A percentile compares a stretch with the other conserved stretches of the same genome.
phyloP scores from a whole-genome alignment of 2,797 vertebrate species.

The Danionella dracula region DNA sequence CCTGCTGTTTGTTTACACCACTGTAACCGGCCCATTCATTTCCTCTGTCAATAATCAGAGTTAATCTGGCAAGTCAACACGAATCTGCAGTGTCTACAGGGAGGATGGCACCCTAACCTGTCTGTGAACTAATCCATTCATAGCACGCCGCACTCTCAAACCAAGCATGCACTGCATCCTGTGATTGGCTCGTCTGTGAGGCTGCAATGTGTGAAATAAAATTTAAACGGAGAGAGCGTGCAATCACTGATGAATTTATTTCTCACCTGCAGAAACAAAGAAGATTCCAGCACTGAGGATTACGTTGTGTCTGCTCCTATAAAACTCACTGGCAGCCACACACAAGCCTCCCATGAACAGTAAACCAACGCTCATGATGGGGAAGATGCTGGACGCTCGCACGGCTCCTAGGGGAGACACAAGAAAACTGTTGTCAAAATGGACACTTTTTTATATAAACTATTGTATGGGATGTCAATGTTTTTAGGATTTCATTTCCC shows the following conservation, averaged over 20 bases:
- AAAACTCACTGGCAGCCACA: constrained; percentile 96
- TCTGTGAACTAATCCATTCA: constrained; percentile 15
- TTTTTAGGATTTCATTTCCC: no score
- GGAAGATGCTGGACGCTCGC: constrained; percentile 95
- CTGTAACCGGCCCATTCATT: constrained; percentile 13
- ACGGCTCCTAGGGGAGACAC: constrained; percentile 77
- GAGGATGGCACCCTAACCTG: constrained; percentile 18
- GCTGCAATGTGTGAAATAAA: background rate
- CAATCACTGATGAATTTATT: background rate
- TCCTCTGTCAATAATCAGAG: constrained; percentile 37
- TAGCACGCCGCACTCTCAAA: background rate
- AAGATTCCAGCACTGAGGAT: constrained; percentile 97
- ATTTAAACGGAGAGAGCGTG: background rate
- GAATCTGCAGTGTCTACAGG: background rate
- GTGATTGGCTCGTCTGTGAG: background rate
- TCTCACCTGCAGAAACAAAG: constrained; percentile 92
- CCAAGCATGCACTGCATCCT: background rate
- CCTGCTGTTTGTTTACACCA: constrained; percentile 33
- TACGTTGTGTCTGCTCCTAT: constrained; percentile 94
- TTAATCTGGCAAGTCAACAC: constrained; percentile 37
- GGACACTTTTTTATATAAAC: no score
- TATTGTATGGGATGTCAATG: no score
- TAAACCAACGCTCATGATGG: constrained; percentile 95
- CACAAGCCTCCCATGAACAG: constrained; percentile 95
- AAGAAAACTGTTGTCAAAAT: constrained; percentile 16